phyloP scores from a whole-genome alignment of 1,140 invertebrate species.

The Plutomurus gul region DNA sequence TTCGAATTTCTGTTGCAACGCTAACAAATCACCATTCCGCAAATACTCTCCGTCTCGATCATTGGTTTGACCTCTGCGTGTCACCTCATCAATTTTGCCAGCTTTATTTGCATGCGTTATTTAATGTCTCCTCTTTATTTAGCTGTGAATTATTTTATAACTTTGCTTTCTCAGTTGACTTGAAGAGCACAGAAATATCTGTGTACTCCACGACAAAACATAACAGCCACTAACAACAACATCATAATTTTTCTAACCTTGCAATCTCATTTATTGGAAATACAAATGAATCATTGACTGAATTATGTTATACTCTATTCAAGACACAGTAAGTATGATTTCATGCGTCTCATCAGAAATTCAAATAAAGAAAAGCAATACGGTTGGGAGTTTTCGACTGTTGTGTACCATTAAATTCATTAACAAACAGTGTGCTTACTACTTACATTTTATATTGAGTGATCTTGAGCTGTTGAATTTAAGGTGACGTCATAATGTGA shows the following conservation, averaged over 20 bases:
- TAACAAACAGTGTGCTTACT: no score
- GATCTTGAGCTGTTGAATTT: no score
- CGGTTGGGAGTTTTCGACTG: no score
- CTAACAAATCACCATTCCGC: background rate
- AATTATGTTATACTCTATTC: background rate
- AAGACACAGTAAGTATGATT: background rate
- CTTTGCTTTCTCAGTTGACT: constrained; percentile 16
- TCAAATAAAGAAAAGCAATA: no score
- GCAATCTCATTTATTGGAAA: constrained; percentile 10
- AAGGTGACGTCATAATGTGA: no score
- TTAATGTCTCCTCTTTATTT: constrained; percentile 25
- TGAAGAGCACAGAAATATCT: background rate
- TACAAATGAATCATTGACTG: constrained; percentile 14
- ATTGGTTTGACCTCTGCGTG: constrained; percentile 1
- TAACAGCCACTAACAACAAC: no score
- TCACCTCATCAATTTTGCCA: constrained; percentile 10
- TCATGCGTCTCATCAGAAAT: no score
- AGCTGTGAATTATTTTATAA: constrained; percentile 11
- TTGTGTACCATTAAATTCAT: no score
- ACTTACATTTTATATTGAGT: no score
- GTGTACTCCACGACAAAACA: background rate
- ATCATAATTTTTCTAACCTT: constrained; percentile 15
- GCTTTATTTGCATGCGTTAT: constrained; percentile 24
- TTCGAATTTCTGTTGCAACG: constrained; percentile 23
- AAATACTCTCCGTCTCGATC: no score